A percentile compares a stretch with the other conserved stretches of the same genome.
Evolutionary conservation across 2,797 vertebrate species (phyloP).

Genomic region (Natrix natrix): DNA sequence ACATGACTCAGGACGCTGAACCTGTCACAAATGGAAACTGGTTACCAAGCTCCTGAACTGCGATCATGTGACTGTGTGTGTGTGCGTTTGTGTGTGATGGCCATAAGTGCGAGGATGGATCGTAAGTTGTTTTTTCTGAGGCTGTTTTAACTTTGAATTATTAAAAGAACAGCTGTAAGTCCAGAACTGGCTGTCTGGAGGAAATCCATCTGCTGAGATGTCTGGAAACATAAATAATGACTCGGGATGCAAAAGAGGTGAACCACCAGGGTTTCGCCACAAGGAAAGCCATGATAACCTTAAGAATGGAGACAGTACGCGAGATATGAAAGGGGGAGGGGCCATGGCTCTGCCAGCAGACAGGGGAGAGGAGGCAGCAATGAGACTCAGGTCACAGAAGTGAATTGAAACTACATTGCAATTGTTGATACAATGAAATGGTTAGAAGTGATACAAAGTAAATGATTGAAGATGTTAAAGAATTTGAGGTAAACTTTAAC

Average conservation of each 20-base stretch:
- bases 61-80: background rate
- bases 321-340: too few relatives aligned
- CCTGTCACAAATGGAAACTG: background rate
- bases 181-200: background rate
- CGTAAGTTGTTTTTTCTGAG: background rate
- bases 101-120: background rate
- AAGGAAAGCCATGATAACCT: background rate
- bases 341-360: too few relatives aligned
- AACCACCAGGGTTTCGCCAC: background rate
- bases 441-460: too few relatives aligned
- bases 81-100: too few relatives aligned
- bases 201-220: background rate
- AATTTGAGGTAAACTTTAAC: too few relatives aligned
- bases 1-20: background rate
- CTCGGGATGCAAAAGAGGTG: background rate
- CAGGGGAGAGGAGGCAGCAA: too few relatives aligned
- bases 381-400: too few relatives aligned
- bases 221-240: background rate
- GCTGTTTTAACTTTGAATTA: background rate
- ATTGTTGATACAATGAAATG: too few relatives aligned
- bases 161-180: background rate
- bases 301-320: background rate
- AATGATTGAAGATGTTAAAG: too few relatives aligned
- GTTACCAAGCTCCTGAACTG: background rate
- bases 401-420: too few relatives aligned